Evolutionary conservation across 2,797 vertebrate species (phyloP).

Genomic region (Melanotaenia maccullochi): DNA sequence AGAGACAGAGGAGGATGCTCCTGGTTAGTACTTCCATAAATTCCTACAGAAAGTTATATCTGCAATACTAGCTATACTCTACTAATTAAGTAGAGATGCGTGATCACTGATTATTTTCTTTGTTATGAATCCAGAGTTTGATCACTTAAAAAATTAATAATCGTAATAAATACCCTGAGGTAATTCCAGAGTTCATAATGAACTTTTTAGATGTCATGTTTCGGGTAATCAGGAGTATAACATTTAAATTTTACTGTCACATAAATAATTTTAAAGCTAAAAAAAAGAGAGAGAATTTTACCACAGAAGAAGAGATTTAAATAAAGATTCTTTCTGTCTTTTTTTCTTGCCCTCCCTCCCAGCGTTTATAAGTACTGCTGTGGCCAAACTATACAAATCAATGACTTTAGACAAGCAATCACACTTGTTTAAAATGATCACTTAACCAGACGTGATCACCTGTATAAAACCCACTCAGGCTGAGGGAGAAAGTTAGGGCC

Average conservation of each 20-base stretch:
- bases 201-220: too few species aligned
- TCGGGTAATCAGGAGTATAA: too few species aligned
- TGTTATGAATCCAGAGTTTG: too few species aligned
- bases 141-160: too few species aligned
- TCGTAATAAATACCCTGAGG: too few species aligned
- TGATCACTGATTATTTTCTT: neutral
- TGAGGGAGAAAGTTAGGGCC: neutral
- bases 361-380: neutral
- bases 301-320: too few species aligned
- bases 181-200: too few species aligned
- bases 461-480: neutral
- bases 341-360: too few species aligned
- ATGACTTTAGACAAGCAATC: neutral
- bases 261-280: neutral
- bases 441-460: neutral
- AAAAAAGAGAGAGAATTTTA: neutral
- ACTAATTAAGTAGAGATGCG: neutral
- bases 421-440: neutral
- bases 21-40: slow-evolving; percentile 66
- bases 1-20: slow-evolving; percentile 83
- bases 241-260: too few species aligned
- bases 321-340: too few species aligned
- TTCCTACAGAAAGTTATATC: neutral
- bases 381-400: neutral
- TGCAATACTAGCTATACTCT: neutral